A percentile compares a stretch with the other conserved stretches of the same genome.
Conservation (phyloP, 92 coral and sea anemone genomes). For the Isaurus tuberculatus region DNA sequence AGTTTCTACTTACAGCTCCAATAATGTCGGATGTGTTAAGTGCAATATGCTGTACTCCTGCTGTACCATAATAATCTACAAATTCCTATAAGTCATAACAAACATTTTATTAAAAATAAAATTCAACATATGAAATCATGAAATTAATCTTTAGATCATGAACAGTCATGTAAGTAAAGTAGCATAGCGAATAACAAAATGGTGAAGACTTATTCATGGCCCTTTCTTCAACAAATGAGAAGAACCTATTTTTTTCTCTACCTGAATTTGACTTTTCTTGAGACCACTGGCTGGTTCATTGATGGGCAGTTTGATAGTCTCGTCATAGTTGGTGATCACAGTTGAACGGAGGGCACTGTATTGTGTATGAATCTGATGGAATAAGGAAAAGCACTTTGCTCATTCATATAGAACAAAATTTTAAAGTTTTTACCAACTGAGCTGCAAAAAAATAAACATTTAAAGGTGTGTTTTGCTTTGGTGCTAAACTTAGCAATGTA, state of each 20-base stretch:
- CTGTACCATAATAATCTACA: conserved; percentile 89
- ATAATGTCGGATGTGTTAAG: conserved; percentile 88
- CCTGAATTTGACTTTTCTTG: conserved; percentile 92
- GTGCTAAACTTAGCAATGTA: too few species aligned
- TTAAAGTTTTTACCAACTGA: too few species aligned
- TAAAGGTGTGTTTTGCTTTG: too few species aligned
- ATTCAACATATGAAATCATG: neutral
- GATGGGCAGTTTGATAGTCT: conserved; percentile 92
- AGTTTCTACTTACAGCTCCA: conserved; percentile 68
- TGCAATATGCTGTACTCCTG: conserved; percentile 98
- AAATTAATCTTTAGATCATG: too few species aligned
- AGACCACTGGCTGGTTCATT: conserved; percentile 93
- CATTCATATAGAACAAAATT: too few species aligned
- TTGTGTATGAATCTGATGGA: conserved; percentile 74
- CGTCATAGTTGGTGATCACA: conserved; percentile 95
- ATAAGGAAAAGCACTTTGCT: too few species aligned
- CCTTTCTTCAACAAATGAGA: neutral
- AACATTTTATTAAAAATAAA: neutral
- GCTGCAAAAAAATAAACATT: too few species aligned
- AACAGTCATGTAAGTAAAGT: too few species aligned
- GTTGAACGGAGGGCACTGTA: conserved; percentile 94
- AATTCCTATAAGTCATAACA: conserved; percentile 72
- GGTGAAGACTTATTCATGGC: neutral
- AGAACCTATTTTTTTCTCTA: neutral
- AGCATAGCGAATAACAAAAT: neutral